Base-by-base conservation (phyloP, 1,140 invertebrate genomes). In the Drosophila fuyamai region DNA sequence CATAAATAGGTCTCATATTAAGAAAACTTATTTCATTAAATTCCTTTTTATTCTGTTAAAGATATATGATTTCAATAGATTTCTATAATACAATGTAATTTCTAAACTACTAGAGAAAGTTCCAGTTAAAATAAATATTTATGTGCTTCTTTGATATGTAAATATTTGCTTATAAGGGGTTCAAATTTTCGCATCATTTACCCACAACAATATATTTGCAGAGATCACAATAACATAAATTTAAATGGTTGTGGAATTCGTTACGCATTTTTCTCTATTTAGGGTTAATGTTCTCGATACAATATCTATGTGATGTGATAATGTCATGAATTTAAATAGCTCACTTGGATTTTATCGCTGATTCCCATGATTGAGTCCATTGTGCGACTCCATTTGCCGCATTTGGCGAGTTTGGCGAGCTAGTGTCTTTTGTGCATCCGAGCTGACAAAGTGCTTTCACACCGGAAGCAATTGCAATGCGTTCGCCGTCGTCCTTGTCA, bases 401-500 rank as follows among this genome's bases (percentile, higher is more conserved):
- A 18, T 35, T 13, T 23, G 36, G 32, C 35, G 29, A 56, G 54
- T 58, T 72, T 48, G 43, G 35, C 10, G 56, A 46, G 32, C 62
- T 62, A 55, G 55, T 18, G 68, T 58, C 71, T 80, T 79, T 86
- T 86, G 79, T 86, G 75, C 79, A 81, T 67, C 53, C 46, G 46
- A 55, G 62, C 65, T 84, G 84, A 88, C 84, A 88, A 88, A 88
- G 81, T 89, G 84, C 73, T 89, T 88, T 88, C 84, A 89, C 85
- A 73, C 84, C 84, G 84, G 84, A 88, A 89, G 84, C 80, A 72
- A 83, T 54, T 75, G 84, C 84, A 88, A 88, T 88, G 85, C 84
- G 84, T 89, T 86, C 23, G 62, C 67, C 77, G 76, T 74, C 79
- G 54, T 56, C 61, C 44, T 23, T 23, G 16, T 27, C 48, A 14